phyloP scores from a whole-genome alignment of 2,888 invertebrate species.

The Nematopogon swammerdamellus region DNA sequence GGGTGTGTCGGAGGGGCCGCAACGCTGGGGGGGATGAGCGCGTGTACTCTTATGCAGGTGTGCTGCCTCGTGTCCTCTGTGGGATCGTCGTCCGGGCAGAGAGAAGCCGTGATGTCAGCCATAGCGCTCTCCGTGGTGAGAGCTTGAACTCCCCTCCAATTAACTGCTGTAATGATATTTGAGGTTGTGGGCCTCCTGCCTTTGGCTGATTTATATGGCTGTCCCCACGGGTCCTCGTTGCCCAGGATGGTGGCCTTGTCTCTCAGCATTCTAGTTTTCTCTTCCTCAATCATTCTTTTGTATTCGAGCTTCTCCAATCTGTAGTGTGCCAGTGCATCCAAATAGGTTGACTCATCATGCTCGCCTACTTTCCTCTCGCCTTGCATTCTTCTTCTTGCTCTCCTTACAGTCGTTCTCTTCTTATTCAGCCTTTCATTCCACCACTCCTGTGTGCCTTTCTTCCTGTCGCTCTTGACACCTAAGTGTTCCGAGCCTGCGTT shows the following conservation, averaged over 20 bases:
- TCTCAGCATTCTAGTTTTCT: neutral
- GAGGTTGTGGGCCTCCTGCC: neutral
- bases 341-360: neutral
- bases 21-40: slow-evolving; percentile 9
- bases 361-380: neutral
- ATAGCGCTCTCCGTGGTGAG: neutral
- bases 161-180: neutral
- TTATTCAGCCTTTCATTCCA: too few species aligned
- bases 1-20: slow-evolving; percentile 5
- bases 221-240: neutral
- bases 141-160: neutral
- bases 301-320: neutral
- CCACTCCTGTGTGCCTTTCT: too few species aligned
- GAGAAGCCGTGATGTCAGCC: neutral
- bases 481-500: too few species aligned
- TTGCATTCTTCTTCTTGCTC: neutral
- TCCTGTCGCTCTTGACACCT: too few species aligned
- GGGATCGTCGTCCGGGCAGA: slow-evolving; percentile 18
- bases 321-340: neutral
- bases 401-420: neutral
- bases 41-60: slow-evolving; percentile 10
- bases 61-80: slow-evolving; percentile 12
- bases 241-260: neutral
- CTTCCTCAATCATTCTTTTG: too few species aligned
- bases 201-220: neutral